A percentile compares a stretch with the other conserved stretches of the same genome.
Conservation (phyloP, 1,140 invertebrate genomes). For the Drosophila nebulosa region DNA sequence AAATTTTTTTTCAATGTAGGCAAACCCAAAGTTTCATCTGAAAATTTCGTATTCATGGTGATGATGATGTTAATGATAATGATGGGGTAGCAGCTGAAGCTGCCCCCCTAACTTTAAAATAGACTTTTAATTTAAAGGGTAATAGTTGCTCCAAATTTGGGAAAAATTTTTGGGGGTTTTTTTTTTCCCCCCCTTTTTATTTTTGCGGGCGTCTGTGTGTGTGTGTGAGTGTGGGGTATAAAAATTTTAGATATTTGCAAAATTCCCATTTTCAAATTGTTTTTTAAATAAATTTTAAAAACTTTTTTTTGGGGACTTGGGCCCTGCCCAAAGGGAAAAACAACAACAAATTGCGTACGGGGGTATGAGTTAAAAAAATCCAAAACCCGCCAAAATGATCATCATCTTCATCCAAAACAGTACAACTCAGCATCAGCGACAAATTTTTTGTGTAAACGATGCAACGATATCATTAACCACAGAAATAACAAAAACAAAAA, state of each 20-base stretch:
- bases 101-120: slow-evolving; percentile 23
- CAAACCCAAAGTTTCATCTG: not conserved
- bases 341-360: slow-evolving; percentile 26
- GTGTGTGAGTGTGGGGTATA: too few species aligned
- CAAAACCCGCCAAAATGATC: slow-evolving; percentile 47
- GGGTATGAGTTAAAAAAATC: slow-evolving; percentile 76
- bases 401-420: slow-evolving; percentile 14
- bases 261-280: slow-evolving; percentile 49
- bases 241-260: slow-evolving; percentile 55
- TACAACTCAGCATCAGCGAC: slow-evolving; percentile 5
- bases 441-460: slow-evolving; percentile 59
- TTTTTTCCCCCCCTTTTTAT: slow-evolving; percentile 24
- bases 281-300: slow-evolving; percentile 56
- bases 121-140: slow-evolving; percentile 60
- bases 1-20: not conserved
- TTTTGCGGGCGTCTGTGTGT: slow-evolving; percentile 10
- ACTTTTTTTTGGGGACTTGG: slow-evolving; percentile 65
- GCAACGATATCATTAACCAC: slow-evolving; percentile 53
- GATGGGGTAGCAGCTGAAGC: slow-evolving; percentile 19
- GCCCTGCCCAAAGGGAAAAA: slow-evolving; percentile 47
- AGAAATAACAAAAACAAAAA: slow-evolving; percentile 12
- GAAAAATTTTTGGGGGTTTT: not conserved
- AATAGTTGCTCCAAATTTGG: slow-evolving; percentile 20
- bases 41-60: not conserved
- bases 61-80: slow-evolving; percentile 12